phyloP scores from a whole-genome alignment of 2,888 invertebrate species.

The Alentia gelatinosa region DNA sequence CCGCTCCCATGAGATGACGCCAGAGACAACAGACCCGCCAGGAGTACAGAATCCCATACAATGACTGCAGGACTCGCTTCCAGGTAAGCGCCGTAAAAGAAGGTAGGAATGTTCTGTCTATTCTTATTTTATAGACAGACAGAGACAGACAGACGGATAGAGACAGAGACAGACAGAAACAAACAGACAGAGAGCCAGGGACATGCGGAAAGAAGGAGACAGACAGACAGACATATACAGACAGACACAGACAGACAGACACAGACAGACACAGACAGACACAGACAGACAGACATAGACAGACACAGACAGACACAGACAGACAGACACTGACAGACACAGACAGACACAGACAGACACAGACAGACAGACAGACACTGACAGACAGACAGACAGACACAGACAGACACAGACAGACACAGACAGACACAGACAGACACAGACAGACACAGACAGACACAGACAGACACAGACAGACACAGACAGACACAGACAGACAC shows the following conservation, averaged over 20 bases:
- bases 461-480: background rate
- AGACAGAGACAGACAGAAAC: too few species aligned
- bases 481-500: background rate
- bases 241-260: background rate
- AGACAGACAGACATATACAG: constrained; percentile 19
- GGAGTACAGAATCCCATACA: too few species aligned
- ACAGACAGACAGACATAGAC: background rate
- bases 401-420: background rate
- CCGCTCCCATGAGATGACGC: too few species aligned
- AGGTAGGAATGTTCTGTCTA: too few species aligned
- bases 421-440: background rate
- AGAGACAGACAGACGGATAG: too few species aligned
- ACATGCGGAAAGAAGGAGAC: too few species aligned
- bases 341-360: background rate
- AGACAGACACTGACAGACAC: background rate
- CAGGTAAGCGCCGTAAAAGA: too few species aligned
- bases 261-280: background rate
- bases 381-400: background rate
- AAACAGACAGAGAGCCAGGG: too few species aligned
- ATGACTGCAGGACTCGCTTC: too few species aligned
- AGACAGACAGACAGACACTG: background rate
- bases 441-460: background rate
- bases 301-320: background rate
- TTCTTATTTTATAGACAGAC: too few species aligned
- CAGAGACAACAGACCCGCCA: too few species aligned